phyloP scores from a whole-genome alignment of 2,113 vertebrate genomes.

The Otolemur garnettii region DNA sequence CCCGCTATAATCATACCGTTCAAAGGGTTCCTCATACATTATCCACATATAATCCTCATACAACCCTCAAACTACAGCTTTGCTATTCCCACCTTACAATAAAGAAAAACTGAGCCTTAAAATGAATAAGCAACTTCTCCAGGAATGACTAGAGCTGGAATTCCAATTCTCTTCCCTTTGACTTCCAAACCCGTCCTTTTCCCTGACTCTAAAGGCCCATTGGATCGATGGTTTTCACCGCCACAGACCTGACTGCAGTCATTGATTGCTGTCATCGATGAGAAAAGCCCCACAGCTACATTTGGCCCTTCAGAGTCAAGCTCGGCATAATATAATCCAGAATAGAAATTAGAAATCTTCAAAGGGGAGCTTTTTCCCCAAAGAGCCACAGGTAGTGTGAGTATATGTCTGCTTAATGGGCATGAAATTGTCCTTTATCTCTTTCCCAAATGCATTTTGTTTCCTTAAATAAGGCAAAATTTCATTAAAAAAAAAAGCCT shows the following conservation, averaged over 20 bases:
- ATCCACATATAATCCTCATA: background rate
- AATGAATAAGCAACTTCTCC: background rate
- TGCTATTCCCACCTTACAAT: background rate
- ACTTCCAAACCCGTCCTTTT: background rate
- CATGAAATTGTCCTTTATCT: conserved; percentile 34
- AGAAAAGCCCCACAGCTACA: background rate
- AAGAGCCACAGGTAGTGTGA: background rate
- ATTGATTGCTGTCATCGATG: background rate
- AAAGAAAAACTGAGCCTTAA: background rate
- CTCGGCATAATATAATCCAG: background rate
- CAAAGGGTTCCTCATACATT: background rate
- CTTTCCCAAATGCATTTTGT: conserved; percentile 52
- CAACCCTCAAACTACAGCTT: background rate
- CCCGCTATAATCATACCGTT: background rate
- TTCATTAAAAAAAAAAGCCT: conserved; percentile 36
- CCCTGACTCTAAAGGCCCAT: background rate
- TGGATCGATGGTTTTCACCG: background rate
- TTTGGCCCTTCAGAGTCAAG: background rate
- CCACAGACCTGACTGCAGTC: background rate
- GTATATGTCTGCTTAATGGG: background rate
- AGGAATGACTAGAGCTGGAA: background rate
- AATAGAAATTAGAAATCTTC: conserved; percentile 31
- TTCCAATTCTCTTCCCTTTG: background rate
- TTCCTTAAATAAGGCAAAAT: conserved; percentile 66
- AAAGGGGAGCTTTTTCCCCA: background rate